Base-by-base conservation (phyloP, 1,140 invertebrate species). In the Venturia canescens region DNA sequence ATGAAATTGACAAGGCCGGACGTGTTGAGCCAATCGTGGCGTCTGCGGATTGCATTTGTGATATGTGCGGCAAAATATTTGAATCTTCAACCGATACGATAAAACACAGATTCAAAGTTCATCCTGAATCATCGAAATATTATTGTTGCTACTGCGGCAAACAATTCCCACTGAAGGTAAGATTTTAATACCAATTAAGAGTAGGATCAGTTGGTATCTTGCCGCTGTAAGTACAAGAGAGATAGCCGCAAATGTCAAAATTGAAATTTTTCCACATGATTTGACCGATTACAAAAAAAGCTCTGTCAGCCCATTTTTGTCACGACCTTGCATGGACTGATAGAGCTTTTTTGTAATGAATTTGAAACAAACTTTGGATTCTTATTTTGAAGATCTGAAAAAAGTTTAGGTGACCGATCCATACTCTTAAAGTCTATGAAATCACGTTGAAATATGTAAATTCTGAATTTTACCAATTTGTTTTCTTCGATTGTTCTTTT, bases 101-200 rank as follows among this genome's bases (percentile, higher is more conserved):
- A 80, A 93, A 94, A 80, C 94, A 95, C 88, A 94, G 94, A 87
- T 95, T 94, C 86, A 94, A 93, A 86, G 90, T 94, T 66, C 94
- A 95, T 88, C 94, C 94, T 16, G 92, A 94, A 78, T 93, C 93
- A 80, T 92, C 92, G 27, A 95, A 95, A 87, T 93, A 94, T 88
- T 95, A 94, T 87, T 95, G 94, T 78, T 91, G 93, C 13, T 93
- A 93, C 89, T 95, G 95, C 88, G 94, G 95, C 6, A 94, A 94
- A 92, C 94, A 94, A 75, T 95, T 95, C 88, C 94, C 94, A 38
- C 89, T 95, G 83, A 94, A 95, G 92, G 94, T 95, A 85, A 81
- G 57, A 67, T n/a, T 53, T n/a, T 15, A 15, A 44, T 6, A 6
- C 15, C 38, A 6, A 15, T 44, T n/a, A n/a, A n/a, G n/a, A n/a